Conservation (phyloP, 2,113 vertebrate species). For the Hydropotes inermis region DNA sequence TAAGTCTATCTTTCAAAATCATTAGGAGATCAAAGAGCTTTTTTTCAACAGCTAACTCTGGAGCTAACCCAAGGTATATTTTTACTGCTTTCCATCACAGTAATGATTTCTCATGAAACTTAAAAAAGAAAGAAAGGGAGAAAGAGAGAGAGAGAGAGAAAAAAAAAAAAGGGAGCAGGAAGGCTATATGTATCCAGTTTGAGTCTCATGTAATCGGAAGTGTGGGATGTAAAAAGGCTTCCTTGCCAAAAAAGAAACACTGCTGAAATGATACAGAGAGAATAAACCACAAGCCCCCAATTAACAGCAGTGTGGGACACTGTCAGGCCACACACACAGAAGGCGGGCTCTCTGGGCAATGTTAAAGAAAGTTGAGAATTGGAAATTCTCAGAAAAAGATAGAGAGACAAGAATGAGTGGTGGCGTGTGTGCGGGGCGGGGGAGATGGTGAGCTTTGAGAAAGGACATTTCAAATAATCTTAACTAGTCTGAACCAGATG, state of each 20-base stretch:
- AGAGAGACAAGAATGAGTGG: neutral
- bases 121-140: neutral
- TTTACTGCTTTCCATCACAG: neutral
- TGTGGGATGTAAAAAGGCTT: slow-evolving; percentile 75
- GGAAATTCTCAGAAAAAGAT: slow-evolving; percentile 66
- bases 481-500: slow-evolving; percentile 46
- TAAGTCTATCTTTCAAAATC: neutral
- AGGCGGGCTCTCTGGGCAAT: slow-evolving; percentile 77
- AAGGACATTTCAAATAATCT: slow-evolving; percentile 55
- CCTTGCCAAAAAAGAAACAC: slow-evolving; percentile 80
- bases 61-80: neutral
- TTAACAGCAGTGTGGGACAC: slow-evolving; percentile 77
- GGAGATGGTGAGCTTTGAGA: neutral
- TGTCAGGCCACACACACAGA: slow-evolving; percentile 77
- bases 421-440: neutral
- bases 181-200: neutral
- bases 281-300: slow-evolving; percentile 79
- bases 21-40: neutral
- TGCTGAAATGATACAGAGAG: slow-evolving; percentile 77
- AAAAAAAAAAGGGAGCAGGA: neutral
- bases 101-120: neutral
- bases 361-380: slow-evolving; percentile 68
- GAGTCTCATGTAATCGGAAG: slow-evolving; percentile 70
- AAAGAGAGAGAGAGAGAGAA: neutral
- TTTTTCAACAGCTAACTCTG: neutral